phyloP scores from a whole-genome alignment of 2,113 vertebrate genomes.

The Poeciliopsis occidentalis region DNA sequence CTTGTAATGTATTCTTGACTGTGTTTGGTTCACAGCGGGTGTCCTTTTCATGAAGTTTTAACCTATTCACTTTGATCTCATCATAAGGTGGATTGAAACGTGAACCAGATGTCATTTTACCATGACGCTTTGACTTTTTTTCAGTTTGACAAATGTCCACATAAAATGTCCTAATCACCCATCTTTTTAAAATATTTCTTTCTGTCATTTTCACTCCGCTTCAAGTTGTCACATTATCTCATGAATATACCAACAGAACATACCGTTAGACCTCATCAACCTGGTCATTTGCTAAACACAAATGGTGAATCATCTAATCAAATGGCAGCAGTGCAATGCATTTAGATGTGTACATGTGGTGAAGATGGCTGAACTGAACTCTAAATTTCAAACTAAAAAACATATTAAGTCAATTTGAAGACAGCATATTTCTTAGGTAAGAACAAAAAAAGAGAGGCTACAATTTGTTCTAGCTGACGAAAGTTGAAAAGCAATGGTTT shows the following conservation, averaged over 20 bases:
- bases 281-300: background rate
- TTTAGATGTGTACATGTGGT: background rate
- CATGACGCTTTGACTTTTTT: background rate
- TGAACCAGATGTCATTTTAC: background rate
- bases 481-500: background rate
- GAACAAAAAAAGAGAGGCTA: background rate
- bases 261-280: background rate
- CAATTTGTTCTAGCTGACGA: background rate
- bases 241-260: background rate
- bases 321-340: background rate
- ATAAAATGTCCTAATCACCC: background rate
- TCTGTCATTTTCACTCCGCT: background rate
- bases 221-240: background rate
- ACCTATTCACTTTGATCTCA: constrained; percentile 6
- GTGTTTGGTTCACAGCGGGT: background rate
- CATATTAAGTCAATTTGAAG: background rate
- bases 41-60: background rate
- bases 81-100: background rate
- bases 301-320: background rate
- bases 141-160: background rate
- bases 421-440: background rate
- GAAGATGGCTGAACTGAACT: background rate
- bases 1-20: background rate
- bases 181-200: background rate
- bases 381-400: background rate